Evolutionary conservation across 1,140 invertebrate species (phyloP), one percentile per base, ranked within the genome.

Genomic region (Drosophila seguyi): DNA sequence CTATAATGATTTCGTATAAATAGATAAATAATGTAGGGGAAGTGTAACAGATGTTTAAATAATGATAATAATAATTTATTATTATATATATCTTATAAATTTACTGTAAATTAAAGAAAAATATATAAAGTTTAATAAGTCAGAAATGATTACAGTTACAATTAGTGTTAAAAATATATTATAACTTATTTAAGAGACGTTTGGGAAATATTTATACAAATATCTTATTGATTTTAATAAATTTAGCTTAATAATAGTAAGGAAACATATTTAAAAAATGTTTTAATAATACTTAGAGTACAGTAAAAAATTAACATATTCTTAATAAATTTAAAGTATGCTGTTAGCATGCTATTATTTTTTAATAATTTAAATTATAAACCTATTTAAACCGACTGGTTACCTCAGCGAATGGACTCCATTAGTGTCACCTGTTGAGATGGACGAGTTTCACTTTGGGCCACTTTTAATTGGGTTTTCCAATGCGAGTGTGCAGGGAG

Each of bases 401-500:
- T 65, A 16, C 6, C 25, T 14, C 25, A 67, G 34, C 65, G 25
- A 47, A 71, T 55, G 20, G 38, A 16, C 18, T 47, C n/a, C 18
- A 31, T 66, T 38, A 27, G 4, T 11, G n/a, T 31, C 44, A 71
- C 68, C 68, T 72, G 68, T 72, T 71, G 65, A 71, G 29, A 71
- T 47, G 44, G 29, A 41, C 41, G 38, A 38, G 29, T 50, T 65
- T 20, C 38, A 62, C 63, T 67, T 44, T 66, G 80, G 65, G 58
- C 47, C 42, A 78, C 73, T 85, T 85, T 85, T 85, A 85, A 86
- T 85, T 85, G 81, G 77, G 77, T 85, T 85, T 85, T 50, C 80
- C 62, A 84, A 69, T 68, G 66, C 67, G 74, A 75, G 74, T 82
- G 75, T 69, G 76, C 68, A 61, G 29, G 29, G 27, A 36, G 50